Evolutionary conservation across 1,140 invertebrate species (phyloP), one percentile per base, ranked within the genome.

Genomic region (Aradophagus sp.): DNA sequence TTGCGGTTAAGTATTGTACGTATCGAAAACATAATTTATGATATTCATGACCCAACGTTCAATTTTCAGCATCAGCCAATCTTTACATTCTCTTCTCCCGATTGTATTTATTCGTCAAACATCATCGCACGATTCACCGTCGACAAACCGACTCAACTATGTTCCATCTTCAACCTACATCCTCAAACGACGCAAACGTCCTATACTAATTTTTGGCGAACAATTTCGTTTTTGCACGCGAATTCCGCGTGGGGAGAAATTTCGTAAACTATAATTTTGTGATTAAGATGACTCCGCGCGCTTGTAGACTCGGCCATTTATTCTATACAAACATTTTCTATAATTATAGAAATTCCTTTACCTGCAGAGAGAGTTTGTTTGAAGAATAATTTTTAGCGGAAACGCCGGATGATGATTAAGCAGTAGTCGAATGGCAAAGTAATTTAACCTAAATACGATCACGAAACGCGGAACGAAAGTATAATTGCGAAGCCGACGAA

Each of bases 91-190:
- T 48, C 4, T 8, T 8, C 20, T 5, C 20, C 20, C 8, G 8
- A 23, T n/a, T n/a, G n/a, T 13, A 10, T 20, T 36, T 17, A 15
- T 35, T 36, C n/a, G 20, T 38, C 20, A 13, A 53, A 53, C 16
- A 27, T 27, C 26, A 26, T 23, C 26, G 2, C 27, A 45, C 41
- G 55, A 59, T 47, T 26, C 34, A 16, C 0, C 34, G 44, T 6
- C 53, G 42, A 48, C 34, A 39, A 11, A 59, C 48, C 34, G 26
- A 39, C 17, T 39, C 48, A 59, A 66, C 62, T 56, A 52, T 66
- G 56, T 44, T 42, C n/a, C n/a, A n/a, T 45, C 34, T 35, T 12
- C 50, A 66, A 56, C 62, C 62, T 66, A 66, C 62, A 66, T 56
- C 44, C 32, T 45, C 27, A 27, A 12, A 14, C 41, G 5, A 52